A percentile compares a stretch with the other conserved stretches of the same genome.
phyloP scores from a whole-genome alignment of 2,797 vertebrate genomes.

The Argya squamiceps region DNA sequence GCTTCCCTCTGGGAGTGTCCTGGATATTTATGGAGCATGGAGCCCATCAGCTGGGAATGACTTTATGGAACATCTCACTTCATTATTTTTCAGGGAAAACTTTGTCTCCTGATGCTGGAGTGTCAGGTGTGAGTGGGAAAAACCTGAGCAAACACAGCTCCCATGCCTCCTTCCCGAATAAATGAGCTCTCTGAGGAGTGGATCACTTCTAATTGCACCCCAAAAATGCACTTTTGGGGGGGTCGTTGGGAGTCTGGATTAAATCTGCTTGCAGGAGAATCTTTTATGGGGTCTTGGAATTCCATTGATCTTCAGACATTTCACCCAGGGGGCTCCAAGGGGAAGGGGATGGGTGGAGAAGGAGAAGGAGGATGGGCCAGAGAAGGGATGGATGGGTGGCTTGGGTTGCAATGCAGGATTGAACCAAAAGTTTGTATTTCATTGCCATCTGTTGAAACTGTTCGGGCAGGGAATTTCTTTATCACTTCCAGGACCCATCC shows the following conservation, averaged over 20 bases:
- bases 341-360: neutral
- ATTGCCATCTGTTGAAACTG: neutral
- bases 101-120: conserved; percentile 25
- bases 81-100: conserved; percentile 36
- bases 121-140: neutral
- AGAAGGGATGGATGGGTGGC: neutral
- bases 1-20: conserved; percentile 13
- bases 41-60: conserved; percentile 21
- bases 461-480: too few species aligned
- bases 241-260: neutral
- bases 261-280: neutral
- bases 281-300: neutral
- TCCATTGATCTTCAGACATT: neutral
- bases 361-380: neutral
- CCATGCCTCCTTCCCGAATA: neutral
- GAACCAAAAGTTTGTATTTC: neutral
- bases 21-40: neutral
- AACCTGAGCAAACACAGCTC: neutral
- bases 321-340: neutral
- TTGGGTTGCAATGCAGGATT: neutral
- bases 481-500: too few species aligned
- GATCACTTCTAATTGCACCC: neutral
- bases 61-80: conserved; percentile 64
- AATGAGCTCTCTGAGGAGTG: conserved; percentile 47
- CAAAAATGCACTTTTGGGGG: neutral